Percentiles rank a stretch among this genome's conserved stretches.
Conservation (phyloP, 2,113 vertebrate species). For the Lonchura striata region DNA sequence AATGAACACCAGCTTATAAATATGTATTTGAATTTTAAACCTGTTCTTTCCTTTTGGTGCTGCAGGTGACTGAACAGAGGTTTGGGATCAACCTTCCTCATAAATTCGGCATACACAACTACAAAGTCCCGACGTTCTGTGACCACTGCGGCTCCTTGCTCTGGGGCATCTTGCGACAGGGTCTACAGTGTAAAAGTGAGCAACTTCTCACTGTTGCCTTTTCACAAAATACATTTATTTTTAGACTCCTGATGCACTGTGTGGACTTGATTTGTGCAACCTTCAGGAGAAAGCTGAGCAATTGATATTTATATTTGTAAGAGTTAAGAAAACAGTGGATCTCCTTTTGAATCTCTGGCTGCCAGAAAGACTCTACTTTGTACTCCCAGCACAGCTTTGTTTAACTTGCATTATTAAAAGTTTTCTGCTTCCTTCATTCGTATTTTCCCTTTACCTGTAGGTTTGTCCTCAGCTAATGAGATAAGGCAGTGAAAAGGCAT, state of each 20-base stretch:
- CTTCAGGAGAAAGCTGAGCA: neutral
- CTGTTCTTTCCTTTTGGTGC: neutral
- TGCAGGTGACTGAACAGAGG: slow-evolving; percentile 83
- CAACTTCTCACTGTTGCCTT: neutral
- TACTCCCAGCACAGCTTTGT: neutral
- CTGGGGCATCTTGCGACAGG: slow-evolving; percentile 92
- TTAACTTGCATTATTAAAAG: neutral
- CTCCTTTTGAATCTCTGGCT: neutral
- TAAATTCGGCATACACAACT: slow-evolving; percentile 92
- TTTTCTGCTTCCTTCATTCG: neutral
- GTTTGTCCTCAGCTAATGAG: neutral
- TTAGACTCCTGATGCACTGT: neutral
- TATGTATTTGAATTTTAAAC: neutral
- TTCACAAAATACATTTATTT: neutral
- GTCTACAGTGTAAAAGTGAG: slow-evolving; percentile 97
- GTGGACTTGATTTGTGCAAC: neutral
- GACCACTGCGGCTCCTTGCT: slow-evolving; percentile 97
- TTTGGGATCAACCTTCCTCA: slow-evolving; percentile 98
- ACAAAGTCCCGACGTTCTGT: slow-evolving; percentile 95
- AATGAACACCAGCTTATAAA: neutral
- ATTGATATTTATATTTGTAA: neutral
- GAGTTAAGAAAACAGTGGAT: neutral
- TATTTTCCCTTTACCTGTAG: neutral
- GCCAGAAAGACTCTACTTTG: neutral
- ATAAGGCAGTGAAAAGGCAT: neutral